Evolutionary conservation across 2,888 invertebrate genomes (phyloP), one percentile per base, ranked within the genome.

Genomic region (Amphipoea lucens): DNA sequence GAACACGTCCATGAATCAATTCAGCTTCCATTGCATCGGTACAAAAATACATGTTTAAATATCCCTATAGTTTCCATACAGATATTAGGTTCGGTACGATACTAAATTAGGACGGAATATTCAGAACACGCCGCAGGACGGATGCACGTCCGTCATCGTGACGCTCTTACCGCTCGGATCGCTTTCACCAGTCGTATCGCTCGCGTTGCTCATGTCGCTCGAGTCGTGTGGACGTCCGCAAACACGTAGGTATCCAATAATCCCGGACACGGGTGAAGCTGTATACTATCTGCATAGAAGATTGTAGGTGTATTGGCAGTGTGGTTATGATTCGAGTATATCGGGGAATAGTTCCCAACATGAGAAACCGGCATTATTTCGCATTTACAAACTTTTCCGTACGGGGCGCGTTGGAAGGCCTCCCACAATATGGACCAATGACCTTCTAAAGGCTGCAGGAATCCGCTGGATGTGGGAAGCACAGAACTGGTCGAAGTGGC

Each of bases 21-120:
- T 67, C 36, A 74, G 36, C 14, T 14, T 48, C 29, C 36, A 36
- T 14, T 14, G 9, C 3, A 23, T 69, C 11, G n/a, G 4, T 20
- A 48, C 23, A 45, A 17, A 45, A 17, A 6, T 51, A 70, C n/a
- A 74, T n/a, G 12, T 40, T 5, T 14, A 7, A 63, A 65, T 45
- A 62, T 23, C 0, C 17, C 62, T 48, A 54, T 48, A 54, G 62
- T 51, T 78, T 45, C 42, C 7, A 12, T 11, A 11, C 48, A 68
- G 45, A 69, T 65, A 51, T 42, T 40, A 60, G 29, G 20, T 57
- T 23, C 40, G 12, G 40, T 57, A 72, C 63, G 40, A 48, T 66
- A 78, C 51, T 72, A 72, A 72, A 86, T 79, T 76, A 72, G 76
- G 65, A 12, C 51, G 71, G 76, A 72, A 79, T 86, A 86, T 83